Base-by-base conservation (phyloP, 2,113 vertebrate species). In the Antennarius striatus region DNA sequence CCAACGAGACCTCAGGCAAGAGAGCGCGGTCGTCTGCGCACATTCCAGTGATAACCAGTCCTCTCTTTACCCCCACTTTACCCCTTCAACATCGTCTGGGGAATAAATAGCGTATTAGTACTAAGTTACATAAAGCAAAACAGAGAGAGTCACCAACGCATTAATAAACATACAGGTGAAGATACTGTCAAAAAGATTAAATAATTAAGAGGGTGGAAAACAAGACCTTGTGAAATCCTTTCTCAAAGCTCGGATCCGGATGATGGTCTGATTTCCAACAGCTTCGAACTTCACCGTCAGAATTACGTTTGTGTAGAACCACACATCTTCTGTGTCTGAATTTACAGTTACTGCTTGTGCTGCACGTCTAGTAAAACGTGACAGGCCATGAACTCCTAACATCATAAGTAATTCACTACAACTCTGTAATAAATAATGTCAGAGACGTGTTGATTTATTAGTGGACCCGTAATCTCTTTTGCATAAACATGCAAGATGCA, bases 1-100 rank as follows among this genome's bases (percentile, higher is more conserved):
- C 73, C 57, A 73, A 75, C 49, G 57, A 89, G 78, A 88, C 80
- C 82, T 75, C 77, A 63, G 48, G 70, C 77, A 83, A 67, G 13
- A 73, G 79, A 79, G 76, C 75, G 58, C 64, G 68, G 66, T 70
- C 29, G 39, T 75, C 66, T 81, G 76, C 80, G 77, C 80, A 81
- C 75, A 50, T 77, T 78, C 79, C 70, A 70, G 47, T 5, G 49
- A 77, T 64, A 74, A 79, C 85, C 81, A 36, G 58, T 85, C 59
- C 56, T 76, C 39, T 73, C 74, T 63, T 71, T 57, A 46, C 69
- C 36, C 14, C 63, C 64, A 47, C 54, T 30, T 48, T 14, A 9
- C 45, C 50, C 36, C 49, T 36, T 6, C 22, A 56, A 14, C 40
- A 39, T 36, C 17, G 54, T 29, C 52, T 12, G 29, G 16, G 16